Percentiles rank a stretch among this genome's conserved stretches.
Conservation (phyloP, 2,888 invertebrate genomes). For the Aromia moschata region DNA sequence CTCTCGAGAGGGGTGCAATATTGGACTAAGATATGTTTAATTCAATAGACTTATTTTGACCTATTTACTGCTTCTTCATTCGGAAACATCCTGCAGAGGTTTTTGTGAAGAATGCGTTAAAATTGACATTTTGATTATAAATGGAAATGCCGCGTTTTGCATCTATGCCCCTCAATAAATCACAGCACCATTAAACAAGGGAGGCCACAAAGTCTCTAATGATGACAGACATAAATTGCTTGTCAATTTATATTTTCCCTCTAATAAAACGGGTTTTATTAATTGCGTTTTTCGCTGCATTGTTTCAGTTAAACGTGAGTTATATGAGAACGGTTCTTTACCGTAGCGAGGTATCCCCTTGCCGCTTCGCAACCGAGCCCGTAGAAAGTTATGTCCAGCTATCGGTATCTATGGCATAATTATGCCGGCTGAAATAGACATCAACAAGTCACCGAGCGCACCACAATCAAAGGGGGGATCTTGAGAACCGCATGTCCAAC, state of each 20-base stretch:
- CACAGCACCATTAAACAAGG: too few species aligned
- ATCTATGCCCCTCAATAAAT: too few species aligned
- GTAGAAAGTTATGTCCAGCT: constrained; percentile 52
- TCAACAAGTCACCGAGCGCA: constrained; percentile 47
- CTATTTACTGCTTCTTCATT: too few species aligned
- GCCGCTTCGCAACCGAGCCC: constrained; percentile 21
- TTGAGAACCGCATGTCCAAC: constrained; percentile 33
- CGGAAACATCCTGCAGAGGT: too few species aligned
- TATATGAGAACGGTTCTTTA: constrained; percentile 2
- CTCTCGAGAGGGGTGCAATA: too few species aligned
- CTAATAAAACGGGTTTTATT: not conserved
- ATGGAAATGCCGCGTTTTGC: too few species aligned
- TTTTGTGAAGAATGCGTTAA: too few species aligned
- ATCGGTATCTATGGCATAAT: constrained; percentile 47
- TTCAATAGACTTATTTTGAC: too few species aligned
- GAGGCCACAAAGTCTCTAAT: too few species aligned
- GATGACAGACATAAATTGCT: too few species aligned
- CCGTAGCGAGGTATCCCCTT: constrained; percentile 5
- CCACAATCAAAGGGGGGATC: constrained; percentile 39
- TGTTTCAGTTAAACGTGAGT: constrained; percentile 7
- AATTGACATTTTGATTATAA: too few species aligned
- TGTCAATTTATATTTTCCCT: not conserved
- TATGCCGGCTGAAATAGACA: constrained; percentile 48
- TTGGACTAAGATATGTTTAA: too few species aligned
- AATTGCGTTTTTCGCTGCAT: constrained; percentile 7